Percentiles rank a stretch among this genome's conserved stretches.
These are phyloP conservation scores for Tyria jacobaeae DNA, from an alignment of 2,888 invertebrate species.

Conservation along the genomic window DNA sequence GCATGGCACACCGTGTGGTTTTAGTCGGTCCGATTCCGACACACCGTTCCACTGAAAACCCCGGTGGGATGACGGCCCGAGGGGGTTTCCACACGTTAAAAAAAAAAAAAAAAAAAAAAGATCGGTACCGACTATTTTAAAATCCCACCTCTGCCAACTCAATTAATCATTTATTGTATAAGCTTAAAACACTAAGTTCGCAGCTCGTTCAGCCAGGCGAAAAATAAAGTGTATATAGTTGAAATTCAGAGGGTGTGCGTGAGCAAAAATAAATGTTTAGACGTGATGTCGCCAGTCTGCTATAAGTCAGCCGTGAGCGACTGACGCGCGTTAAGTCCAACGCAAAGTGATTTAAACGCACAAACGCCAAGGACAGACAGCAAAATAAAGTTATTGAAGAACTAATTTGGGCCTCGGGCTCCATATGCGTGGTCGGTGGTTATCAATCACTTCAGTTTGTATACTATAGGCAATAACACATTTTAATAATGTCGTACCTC, in stretches of 20 bases:
- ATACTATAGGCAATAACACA: constrained; percentile 2
- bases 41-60: too few species aligned
- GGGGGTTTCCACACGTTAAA: too few species aligned
- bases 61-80: too few species aligned
- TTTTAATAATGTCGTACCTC: background rate
- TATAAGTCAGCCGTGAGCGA: constrained; percentile 48
- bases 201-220: too few species aligned
- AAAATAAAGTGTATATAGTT: constrained; percentile 9
- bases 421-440: background rate
- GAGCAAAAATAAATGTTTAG: constrained; percentile 28
- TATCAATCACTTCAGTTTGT: background rate
- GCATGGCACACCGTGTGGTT: too few species aligned
- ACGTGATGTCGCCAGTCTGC: constrained; percentile 27
- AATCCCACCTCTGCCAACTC: too few species aligned
- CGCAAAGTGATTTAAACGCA: constrained; percentile 51
- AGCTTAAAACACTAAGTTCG: too few species aligned
- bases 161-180: too few species aligned
- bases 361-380: constrained; percentile 27
- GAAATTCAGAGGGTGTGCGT: constrained; percentile 21
- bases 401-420: background rate
- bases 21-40: too few species aligned
- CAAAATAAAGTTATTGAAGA: constrained; percentile 17
- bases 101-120: too few species aligned
- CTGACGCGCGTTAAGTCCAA: constrained; percentile 48
- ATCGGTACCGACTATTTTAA: too few species aligned